phyloP scores from a whole-genome alignment of 2,888 invertebrate genomes.

The Troglohyphantes excavatus region DNA sequence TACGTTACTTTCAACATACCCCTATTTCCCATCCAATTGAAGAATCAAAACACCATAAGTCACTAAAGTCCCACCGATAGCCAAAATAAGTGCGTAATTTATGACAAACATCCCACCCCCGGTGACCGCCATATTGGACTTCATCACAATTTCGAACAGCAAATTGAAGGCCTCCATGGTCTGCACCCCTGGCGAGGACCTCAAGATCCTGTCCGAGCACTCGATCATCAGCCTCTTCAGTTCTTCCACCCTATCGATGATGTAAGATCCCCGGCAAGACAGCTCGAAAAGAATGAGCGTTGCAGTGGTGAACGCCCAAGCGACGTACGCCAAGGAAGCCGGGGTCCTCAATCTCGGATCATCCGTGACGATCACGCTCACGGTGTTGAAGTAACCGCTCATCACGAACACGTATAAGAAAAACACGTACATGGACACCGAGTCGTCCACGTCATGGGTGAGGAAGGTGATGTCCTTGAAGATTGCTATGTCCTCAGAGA shows the following conservation, averaged over 20 bases:
- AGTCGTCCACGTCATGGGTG: not conserved
- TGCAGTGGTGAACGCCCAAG: slow-evolving; percentile 14
- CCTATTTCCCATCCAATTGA: slow-evolving; percentile 34
- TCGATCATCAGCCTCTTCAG: slow-evolving; percentile 4
- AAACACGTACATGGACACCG: slow-evolving; percentile 11
- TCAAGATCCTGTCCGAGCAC: not conserved
- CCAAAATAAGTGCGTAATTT: slow-evolving; percentile 24
- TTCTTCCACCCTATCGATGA: slow-evolving; percentile 12
- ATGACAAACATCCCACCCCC: slow-evolving; percentile 61
- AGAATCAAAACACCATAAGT: slow-evolving; percentile 63
- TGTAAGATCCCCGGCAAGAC: slow-evolving; percentile 26
- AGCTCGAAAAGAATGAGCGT: not conserved
- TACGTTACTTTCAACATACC: too few species aligned
- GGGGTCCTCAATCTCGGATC: not conserved
- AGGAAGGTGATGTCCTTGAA: slow-evolving; percentile 1
- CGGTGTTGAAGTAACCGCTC: slow-evolving; percentile 11
- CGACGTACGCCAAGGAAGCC: not conserved
- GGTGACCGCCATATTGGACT: slow-evolving; percentile 26
- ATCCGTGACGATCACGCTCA: not conserved
- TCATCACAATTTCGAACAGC: slow-evolving; percentile 20
- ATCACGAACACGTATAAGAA: slow-evolving; percentile 26
- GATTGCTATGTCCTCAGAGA: not conserved
- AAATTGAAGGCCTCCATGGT: not conserved
- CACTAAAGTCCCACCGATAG: slow-evolving; percentile 31
- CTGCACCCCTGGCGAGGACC: not conserved